Base-by-base conservation (phyloP, 2,888 invertebrate genomes). In the Lycaena phlaeas region DNA sequence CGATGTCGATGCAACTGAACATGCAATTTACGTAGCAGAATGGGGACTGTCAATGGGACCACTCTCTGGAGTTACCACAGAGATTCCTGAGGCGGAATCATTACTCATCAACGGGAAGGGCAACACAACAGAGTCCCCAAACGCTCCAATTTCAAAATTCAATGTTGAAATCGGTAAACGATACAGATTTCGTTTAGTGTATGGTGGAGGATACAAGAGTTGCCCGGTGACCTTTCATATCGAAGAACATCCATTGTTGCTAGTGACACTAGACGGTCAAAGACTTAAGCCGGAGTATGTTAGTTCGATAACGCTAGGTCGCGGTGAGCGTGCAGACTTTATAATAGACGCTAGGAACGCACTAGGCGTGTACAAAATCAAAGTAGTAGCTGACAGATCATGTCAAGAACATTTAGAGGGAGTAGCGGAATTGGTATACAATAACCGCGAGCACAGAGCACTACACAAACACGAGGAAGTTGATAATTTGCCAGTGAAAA, bases 301-400 rank as follows among this genome's bases (percentile, higher is more conserved):
- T 1, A 70, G 71, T 29, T 85, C 87, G 3, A 75, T 92, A 27
- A 84, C 81, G 38, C 56, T 92, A 22, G 86, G 87, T 3, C 87
- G 89, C 73, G 94, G 93, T 2, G 94, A 94, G 66, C 84, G 93
- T 38, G 87, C 89, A 6, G 94, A 94, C 68, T 90, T 94, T 53
- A 85, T 94, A 39, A 53, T 94, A 41, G 86, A 87, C 40, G 88
- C 92, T 7, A 86, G 86, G 53, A 87, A 85, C 57, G 66, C 68
- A 15, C 61, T 78, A 1, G 85, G 85, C 10, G 77, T 81, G 2
- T 92, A 92, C 58, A 87, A 87, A 76, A 85, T 93, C 42, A 85
- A 76, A 53, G 87, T 87, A 11, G 55, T 68, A 30, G 86, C 86
- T 1, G 81, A 86, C 12, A 76, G 77, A 37, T 69, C 74, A 44